Evolutionary conservation across 1,140 invertebrate species (phyloP), one percentile per base, ranked within the genome.

Genomic region (Hycleus cichorii): DNA sequence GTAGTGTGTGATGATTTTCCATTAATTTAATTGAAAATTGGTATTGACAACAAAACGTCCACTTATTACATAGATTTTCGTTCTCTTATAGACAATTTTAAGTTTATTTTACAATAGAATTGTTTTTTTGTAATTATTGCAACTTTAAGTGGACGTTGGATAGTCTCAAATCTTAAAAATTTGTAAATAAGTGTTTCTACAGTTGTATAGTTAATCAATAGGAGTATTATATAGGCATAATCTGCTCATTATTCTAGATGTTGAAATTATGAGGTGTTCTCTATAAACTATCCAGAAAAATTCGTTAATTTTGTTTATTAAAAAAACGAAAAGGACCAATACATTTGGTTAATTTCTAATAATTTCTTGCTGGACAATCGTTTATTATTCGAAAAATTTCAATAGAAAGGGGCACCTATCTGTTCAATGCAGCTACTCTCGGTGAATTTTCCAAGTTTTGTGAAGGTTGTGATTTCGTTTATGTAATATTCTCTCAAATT

Each of bases 161-260:
- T 12, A 46, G 51, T 45, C 32, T 32, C 25, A 42, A 46, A 53
- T 44, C 51, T 8, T 39, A 45, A 45, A 46, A 47, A 47, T 39
- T 57, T 63, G 61, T 63, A 63, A 57, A 63, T 63, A 63, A 27
- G 55, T 60, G 61, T 63, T 63, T 60, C 49, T 57, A 63, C 57
- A 49, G 58, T 58, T 60, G 55, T 63, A 58, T 57, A 59, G 46
- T 57, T 63, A 59, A 58, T 62, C 43, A 40, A 55, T 63, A 57
- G 57, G 50, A 59, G 47, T 58, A 55, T 59, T 18, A 18, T 18
- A 18, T 18, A 57, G 59, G 54, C 62, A 60, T 63, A 53, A 47
- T 64, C 60, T 60, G 62, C 62, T 64, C 62, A 64, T 55, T 57
- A 39, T 57, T 51, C 48, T 57, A 43, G 53, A 58, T 58, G 56